A percentile compares a stretch with the other conserved stretches of the same genome.
phyloP scores from a whole-genome alignment of 2,113 vertebrate species.

The Burhinus bistriatus region DNA sequence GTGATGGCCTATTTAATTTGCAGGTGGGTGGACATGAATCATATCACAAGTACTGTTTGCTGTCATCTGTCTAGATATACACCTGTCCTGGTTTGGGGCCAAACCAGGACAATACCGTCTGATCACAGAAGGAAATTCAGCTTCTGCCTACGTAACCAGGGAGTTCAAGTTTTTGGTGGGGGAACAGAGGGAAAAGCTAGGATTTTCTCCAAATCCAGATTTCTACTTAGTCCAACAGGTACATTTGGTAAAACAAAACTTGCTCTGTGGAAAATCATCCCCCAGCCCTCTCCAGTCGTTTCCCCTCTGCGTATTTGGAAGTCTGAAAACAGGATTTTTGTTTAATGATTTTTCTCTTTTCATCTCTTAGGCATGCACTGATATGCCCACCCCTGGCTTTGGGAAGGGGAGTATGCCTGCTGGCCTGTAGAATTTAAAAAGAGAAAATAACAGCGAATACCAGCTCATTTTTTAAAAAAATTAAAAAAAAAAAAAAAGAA shows the following conservation, averaged over 20 bases:
- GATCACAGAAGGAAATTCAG: not conserved
- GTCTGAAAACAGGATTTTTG: not conserved
- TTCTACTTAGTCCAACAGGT: not conserved
- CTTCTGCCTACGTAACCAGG: not conserved
- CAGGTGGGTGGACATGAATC: not conserved
- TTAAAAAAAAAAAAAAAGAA: not conserved
- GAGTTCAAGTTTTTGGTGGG: not conserved
- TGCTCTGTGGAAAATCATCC: not conserved
- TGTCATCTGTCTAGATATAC: not conserved
- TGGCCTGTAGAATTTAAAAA: not conserved
- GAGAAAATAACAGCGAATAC: not conserved
- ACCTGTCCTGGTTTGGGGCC: no score
- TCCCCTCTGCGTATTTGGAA: not conserved
- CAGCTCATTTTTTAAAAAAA: not conserved
- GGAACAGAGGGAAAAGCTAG: not conserved
- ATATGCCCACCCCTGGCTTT: not conserved
- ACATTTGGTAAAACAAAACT: not conserved
- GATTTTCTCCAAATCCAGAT: not conserved
- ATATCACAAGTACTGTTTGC: not conserved
- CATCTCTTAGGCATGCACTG: not conserved
- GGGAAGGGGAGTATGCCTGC: not conserved
- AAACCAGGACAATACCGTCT: not conserved
- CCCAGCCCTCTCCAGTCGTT: not conserved
- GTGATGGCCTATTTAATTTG: not conserved
- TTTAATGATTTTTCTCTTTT: not conserved